Base-by-base conservation (phyloP, 2,888 invertebrate genomes). In the Acanthosepion lycidas region DNA sequence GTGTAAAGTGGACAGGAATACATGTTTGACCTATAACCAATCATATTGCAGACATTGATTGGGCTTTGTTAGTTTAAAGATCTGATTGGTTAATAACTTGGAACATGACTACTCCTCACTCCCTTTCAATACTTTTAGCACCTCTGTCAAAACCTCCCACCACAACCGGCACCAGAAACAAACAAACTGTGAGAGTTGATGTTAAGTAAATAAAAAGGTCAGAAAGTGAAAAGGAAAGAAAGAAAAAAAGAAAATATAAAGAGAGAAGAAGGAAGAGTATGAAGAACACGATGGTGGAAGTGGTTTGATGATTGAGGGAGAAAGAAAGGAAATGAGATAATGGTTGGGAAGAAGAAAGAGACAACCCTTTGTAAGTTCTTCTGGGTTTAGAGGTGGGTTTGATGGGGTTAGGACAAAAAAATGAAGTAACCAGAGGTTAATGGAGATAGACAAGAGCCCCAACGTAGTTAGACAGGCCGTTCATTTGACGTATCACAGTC, bases 11-110 rank as follows among this genome's bases (percentile, higher is more conserved):
- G n/a, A n/a, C 33, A 78, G 12, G 78, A 78, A n/a, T 78, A 9
- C 78, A 33, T 78, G n/a, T 78, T 78, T 78, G 78, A 78, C 78
- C 59, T 59, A 59, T 59, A 59, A 59, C 59, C 78, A 78, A 78
- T 78, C 78, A n/a, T 78, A 78, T 78, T 78, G 78, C 78, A n/a
- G n/a, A 78, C 78, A 78, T n/a, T 78, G n/a, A 78, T 78, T 78
- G n/a, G 78, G n/a, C 78, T 78, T 78, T 78, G 78, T 78, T n/a
- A n/a, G 78, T 78, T 78, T 33, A 78, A 33, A 78, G n/a, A 78
- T 78, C 78, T 78, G 78, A 78, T 78, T 78, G 78, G 78, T 78
- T 78, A 78, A 78, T 78, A 78, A 78, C 33, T 78, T 78, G 78
- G 78, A 78, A 78, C 78, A 78, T 1, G 78, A n/a, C n/a, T 33